Conservation (phyloP, 2,888 invertebrate genomes). For the Toxonevra muliebris region DNA sequence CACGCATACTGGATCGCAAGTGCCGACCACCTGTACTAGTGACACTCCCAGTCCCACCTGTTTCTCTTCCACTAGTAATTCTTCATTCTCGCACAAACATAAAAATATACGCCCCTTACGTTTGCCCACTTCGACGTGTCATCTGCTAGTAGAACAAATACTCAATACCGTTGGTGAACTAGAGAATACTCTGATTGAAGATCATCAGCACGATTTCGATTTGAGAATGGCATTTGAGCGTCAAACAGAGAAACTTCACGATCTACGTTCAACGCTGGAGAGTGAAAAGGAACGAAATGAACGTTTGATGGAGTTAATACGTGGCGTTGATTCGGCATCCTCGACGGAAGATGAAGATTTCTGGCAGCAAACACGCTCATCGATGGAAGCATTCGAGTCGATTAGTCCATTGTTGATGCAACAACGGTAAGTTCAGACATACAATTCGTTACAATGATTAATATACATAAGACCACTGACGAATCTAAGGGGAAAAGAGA, state of each 20-base stretch:
- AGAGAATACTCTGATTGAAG: constrained; percentile 53
- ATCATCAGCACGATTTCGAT: constrained; percentile 54
- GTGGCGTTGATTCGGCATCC: constrained; percentile 50
- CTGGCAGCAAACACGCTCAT: constrained; percentile 38
- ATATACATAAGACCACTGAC: background rate
- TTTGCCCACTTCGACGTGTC: background rate
- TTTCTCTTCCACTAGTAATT: background rate
- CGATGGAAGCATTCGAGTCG: constrained; percentile 46
- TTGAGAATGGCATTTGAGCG: constrained; percentile 51
- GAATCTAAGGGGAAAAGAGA: too few relatives aligned
- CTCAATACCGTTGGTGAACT: constrained; percentile 51
- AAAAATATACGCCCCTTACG: background rate
- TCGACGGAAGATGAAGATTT: constrained; percentile 44
- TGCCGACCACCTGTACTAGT: background rate
- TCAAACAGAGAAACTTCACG: constrained; percentile 50
- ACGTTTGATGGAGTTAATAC: constrained; percentile 54
- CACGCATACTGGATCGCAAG: background rate
- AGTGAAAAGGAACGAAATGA: constrained; percentile 56
- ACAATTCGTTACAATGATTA: background rate
- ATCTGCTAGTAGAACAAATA: constrained; percentile 36
- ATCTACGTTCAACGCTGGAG: constrained; percentile 51
- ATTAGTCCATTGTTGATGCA: constrained; percentile 59
- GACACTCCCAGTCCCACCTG: background rate
- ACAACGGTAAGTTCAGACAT: constrained; percentile 45
- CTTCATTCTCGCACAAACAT: background rate